Evolutionary conservation across 1,140 invertebrate species (phyloP), one percentile per base, ranked within the genome.

Genomic region (Armadillidium nasatum): DNA sequence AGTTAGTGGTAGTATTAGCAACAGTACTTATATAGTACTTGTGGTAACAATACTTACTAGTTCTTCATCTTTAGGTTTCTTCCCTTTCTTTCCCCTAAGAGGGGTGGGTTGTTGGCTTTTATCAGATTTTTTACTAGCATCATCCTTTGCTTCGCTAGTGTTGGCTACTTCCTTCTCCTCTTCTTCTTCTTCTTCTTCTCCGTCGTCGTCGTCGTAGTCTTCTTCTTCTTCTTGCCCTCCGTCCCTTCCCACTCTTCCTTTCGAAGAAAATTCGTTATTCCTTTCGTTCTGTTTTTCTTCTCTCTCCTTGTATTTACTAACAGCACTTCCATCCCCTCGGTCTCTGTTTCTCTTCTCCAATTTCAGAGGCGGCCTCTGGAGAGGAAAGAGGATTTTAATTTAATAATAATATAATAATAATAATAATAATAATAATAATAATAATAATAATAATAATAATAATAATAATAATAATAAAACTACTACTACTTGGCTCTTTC

Each of bases 11-110:
- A n/a, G n/a, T n/a, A n/a, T n/a, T n/a, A n/a, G n/a, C n/a, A n/a
- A n/a, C n/a, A n/a, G n/a, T n/a, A n/a, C n/a, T n/a, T n/a, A n/a
- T n/a, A n/a, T 33, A 33, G 33, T 33, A 33, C 2, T 33, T 3
- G 33, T 33, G 6, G 33, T 33, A 33, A 60, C 7, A 15, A 15
- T 60, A 60, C 50, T 60, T 60, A 60, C 50, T 19, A 60, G 19
- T 19, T 60, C 50, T 60, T 60, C 50, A 13, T 60, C 50, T 60
- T 60, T 60, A 60, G 50, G 1, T 60, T 60, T 60, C 50, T 60
- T 60, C 1, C 2, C 50, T 60, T 60, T 60, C 33, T 33, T 33
- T 6, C 33, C 33, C 6, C 33, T 33, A 33, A 33, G 33, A 3
- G 33, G 33, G 33, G 33, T 33, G 33, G 33, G 33, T 3, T 33